These are phyloP conservation scores for Ceratina calcarata DNA, from an alignment of 1,140 invertebrate genomes.

Conservation along the genomic window DNA sequence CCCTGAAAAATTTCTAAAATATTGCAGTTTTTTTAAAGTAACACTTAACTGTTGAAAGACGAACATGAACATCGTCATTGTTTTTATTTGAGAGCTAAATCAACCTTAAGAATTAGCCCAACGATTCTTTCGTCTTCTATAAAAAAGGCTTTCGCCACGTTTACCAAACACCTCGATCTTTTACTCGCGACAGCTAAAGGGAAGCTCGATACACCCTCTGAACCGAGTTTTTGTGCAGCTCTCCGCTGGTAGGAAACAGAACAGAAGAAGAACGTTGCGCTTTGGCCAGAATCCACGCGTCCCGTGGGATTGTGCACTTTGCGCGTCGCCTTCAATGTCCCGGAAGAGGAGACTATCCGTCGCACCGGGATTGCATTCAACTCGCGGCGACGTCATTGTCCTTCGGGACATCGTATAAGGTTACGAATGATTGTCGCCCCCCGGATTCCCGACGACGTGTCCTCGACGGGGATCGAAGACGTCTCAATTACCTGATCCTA, in stretches of 20 bases:
- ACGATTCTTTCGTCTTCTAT: too few species aligned
- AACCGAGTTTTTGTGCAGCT: neutral
- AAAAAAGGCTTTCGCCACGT: neutral
- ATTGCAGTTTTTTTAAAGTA: too few species aligned
- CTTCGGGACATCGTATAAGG: slow-evolving; percentile 49
- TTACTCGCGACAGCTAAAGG: neutral
- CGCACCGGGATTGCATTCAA: slow-evolving; percentile 60
- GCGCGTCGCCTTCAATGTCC: slow-evolving; percentile 55
- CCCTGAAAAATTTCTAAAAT: too few species aligned
- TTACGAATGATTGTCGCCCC: slow-evolving; percentile 57
- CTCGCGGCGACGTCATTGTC: slow-evolving; percentile 41
- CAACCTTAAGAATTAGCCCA: too few species aligned
- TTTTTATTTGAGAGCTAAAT: too few species aligned
- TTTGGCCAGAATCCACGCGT: slow-evolving; percentile 43
- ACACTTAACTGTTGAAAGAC: too few species aligned
- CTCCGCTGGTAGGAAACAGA: neutral
- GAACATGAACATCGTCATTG: too few species aligned
- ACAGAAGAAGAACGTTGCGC: slow-evolving; percentile 18
- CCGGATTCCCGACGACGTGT: slow-evolving; percentile 50
- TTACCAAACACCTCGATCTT: slow-evolving; percentile 3
- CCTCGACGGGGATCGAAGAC: slow-evolving; percentile 37
- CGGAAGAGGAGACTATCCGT: slow-evolving; percentile 55
- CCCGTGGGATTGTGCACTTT: slow-evolving; percentile 58
- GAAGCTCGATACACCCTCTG: neutral
- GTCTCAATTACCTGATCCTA: slow-evolving; percentile 61